These are phyloP conservation scores for Bungarus multicinctus DNA, from an alignment of 2,113 vertebrate species.

Conservation along the genomic window DNA sequence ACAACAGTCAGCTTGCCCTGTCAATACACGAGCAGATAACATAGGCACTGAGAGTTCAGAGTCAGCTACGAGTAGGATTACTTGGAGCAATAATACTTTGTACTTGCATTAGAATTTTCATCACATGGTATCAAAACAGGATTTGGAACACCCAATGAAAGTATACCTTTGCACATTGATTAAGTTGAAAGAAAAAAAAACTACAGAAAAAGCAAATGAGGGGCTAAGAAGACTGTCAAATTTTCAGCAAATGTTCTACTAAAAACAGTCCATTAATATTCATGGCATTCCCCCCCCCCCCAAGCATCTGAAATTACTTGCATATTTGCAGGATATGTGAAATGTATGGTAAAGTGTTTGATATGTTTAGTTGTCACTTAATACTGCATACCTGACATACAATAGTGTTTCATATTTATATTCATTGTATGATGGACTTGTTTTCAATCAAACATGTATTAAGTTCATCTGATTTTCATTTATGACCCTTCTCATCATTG, in stretches of 20 bases:
- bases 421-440: not conserved
- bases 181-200: not conserved
- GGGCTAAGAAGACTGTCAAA: not conserved
- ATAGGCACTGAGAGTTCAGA: not conserved
- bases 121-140: not conserved
- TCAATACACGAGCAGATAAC: conserved; percentile 27
- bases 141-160: not conserved
- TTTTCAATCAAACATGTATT: not conserved
- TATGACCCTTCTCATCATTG: not conserved
- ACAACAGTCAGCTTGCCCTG: conserved; percentile 40
- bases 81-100: not conserved
- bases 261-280: not conserved
- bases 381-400: not conserved
- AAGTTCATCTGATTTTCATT: not conserved
- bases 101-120: not conserved
- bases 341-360: not conserved
- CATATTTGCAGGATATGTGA: not conserved
- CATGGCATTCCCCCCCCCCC: not conserved
- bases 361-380: not conserved
- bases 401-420: not conserved
- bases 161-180: not conserved
- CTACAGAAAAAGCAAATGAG: not conserved
- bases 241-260: not conserved
- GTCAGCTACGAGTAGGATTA: not conserved
- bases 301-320: not conserved